A percentile compares a stretch with the other conserved stretches of the same genome.
Evolutionary conservation across 2,888 invertebrate species (phyloP).

Genomic region (Schizotus pectinicornis): DNA sequence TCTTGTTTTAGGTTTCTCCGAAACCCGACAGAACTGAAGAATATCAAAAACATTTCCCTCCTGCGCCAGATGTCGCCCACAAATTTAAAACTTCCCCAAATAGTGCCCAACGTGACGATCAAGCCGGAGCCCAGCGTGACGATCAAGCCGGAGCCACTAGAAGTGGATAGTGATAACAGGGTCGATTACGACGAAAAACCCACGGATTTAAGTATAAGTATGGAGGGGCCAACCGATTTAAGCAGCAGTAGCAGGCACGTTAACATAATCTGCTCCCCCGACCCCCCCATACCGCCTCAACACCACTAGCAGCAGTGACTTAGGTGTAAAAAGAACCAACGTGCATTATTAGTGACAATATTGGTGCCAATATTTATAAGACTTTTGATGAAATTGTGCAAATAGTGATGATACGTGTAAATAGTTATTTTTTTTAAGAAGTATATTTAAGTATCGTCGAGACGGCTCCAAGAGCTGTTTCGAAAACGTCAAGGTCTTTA

Average conservation of each 20-base stretch:
- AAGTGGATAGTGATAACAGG: slow-evolving; percentile 27
- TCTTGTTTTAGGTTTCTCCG: slow-evolving; percentile 85
- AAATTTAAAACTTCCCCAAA: slow-evolving; percentile 42
- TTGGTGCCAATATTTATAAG: slow-evolving; percentile 40
- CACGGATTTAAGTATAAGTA: slow-evolving; percentile 56
- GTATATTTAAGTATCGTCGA: slow-evolving; percentile 31
- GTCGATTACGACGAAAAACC: slow-evolving; percentile 55
- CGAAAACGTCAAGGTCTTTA: slow-evolving; percentile 5
- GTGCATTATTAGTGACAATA: slow-evolving; percentile 36
- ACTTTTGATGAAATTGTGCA: slow-evolving; percentile 34
- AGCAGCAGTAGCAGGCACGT: slow-evolving; percentile 53
- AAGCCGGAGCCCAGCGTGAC: slow-evolving; percentile 47
- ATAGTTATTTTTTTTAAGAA: slow-evolving; percentile 36
- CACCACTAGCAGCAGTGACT: slow-evolving; percentile 40
- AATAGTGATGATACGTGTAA: slow-evolving; percentile 39
- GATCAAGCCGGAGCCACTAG: slow-evolving; percentile 49
- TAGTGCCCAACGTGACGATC: slow-evolving; percentile 39
- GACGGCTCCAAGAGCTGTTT: neutral
- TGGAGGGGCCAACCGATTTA: slow-evolving; percentile 57
- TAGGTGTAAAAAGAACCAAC: slow-evolving; percentile 16
- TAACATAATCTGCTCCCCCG: slow-evolving; percentile 57
- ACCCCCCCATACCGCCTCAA: slow-evolving; percentile 49
- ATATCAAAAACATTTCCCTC: slow-evolving; percentile 90
- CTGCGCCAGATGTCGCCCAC: slow-evolving; percentile 73
- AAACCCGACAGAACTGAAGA: slow-evolving; percentile 91